phyloP scores from a whole-genome alignment of 2,888 invertebrate species.

The Sinotaia quadrata region DNA sequence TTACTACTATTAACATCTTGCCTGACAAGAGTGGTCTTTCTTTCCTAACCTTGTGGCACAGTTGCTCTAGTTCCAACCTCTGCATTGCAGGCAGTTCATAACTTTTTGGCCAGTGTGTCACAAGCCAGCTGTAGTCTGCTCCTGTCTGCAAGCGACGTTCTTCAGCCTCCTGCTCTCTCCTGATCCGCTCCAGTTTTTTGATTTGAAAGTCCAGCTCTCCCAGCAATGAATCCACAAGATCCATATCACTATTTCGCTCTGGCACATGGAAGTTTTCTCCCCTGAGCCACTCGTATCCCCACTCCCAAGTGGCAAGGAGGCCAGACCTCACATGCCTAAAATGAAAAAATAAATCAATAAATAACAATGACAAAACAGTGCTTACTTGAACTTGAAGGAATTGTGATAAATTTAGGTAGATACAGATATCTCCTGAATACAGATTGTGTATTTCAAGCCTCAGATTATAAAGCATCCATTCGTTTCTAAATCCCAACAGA shows the following conservation, averaged over 20 bases:
- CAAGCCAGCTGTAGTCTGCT: constrained; percentile 70
- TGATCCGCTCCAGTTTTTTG: constrained; percentile 52
- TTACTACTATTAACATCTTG: too few relatives aligned
- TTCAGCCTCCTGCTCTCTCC: constrained; percentile 52
- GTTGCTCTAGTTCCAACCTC: constrained; percentile 65
- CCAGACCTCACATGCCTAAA: constrained; percentile 13
- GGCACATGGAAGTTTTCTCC: constrained; percentile 41
- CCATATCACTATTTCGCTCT: constrained; percentile 49
- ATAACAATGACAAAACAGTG: too few relatives aligned
- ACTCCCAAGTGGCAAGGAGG: constrained; percentile 7
- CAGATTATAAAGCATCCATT: too few relatives aligned
- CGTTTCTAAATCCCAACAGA: too few relatives aligned
- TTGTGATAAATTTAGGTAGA: too few relatives aligned
- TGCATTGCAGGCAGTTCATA: constrained; percentile 68
- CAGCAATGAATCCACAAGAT: constrained; percentile 58
- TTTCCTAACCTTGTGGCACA: constrained; percentile 60
- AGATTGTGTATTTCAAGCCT: too few relatives aligned
- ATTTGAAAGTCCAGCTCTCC: constrained; percentile 61
- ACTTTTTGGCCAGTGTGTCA: constrained; percentile 50
- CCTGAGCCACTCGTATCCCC: not conserved
- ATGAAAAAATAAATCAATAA: not conserved
- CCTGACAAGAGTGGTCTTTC: not conserved
- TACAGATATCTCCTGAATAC: too few relatives aligned
- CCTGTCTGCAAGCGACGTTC: constrained; percentile 48
- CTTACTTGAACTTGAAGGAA: too few relatives aligned